Percentiles rank a stretch among this genome's conserved stretches.
Conservation (phyloP, 2,797 vertebrate genomes). For the Chloroceryle inda region DNA sequence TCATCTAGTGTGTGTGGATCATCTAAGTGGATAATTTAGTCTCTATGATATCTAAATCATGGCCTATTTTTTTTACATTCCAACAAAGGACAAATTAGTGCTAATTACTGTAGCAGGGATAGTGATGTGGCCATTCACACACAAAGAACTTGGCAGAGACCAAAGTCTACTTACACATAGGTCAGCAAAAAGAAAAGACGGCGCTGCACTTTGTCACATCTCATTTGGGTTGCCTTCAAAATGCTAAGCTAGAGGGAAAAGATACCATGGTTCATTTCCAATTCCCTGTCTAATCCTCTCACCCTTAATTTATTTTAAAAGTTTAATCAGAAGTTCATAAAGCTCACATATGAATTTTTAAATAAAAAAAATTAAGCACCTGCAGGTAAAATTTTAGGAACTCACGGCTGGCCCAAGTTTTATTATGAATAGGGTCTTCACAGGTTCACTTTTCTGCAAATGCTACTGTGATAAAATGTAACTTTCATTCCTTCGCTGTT, state of each 20-base stretch:
- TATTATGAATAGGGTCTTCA: conserved; percentile 11
- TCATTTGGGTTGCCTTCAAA: conserved; percentile 67
- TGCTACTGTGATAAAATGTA: conserved; percentile 49
- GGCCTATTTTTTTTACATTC: conserved; percentile 53
- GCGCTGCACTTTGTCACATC: conserved; percentile 46
- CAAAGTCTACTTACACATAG: background rate
- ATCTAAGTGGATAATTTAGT: background rate
- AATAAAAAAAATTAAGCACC: conserved; percentile 43
- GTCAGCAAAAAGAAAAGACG: conserved; percentile 58
- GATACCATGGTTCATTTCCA: conserved; percentile 62
- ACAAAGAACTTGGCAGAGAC: conserved; percentile 46
- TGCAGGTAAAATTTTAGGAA: conserved; percentile 63
- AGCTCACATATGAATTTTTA: conserved; percentile 62
- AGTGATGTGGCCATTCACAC: background rate
- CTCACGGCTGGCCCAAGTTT: background rate
- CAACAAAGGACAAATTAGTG: conserved; percentile 27
- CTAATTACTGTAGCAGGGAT: conserved; percentile 25
- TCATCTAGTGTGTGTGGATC: background rate
- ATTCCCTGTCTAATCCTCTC: conserved; percentile 54
- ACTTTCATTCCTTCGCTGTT: conserved; percentile 35
- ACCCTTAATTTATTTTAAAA: conserved; percentile 73
- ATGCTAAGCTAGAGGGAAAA: conserved; percentile 72
- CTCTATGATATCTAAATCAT: conserved; percentile 26
- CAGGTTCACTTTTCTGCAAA: conserved; percentile 39
- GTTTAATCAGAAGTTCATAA: conserved; percentile 73